Base-by-base conservation (phyloP, 2,888 invertebrate genomes). In the Ochlodes sylvanus region DNA sequence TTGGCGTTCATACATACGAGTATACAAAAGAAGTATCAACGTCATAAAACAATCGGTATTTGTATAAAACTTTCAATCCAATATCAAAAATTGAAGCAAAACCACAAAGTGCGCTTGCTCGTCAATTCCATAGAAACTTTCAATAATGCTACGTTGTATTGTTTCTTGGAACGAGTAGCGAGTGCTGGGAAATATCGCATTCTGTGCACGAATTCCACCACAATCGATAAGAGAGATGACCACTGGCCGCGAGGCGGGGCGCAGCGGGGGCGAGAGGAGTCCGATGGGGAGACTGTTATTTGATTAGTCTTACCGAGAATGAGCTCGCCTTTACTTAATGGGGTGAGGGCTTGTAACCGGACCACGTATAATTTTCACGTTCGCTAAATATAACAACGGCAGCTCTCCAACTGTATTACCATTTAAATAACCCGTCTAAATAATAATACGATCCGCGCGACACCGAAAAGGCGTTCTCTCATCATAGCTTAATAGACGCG, bases 251-350 rank as follows among this genome's bases (percentile, higher is more conserved):
- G 88, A 83, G 90, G 85, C 78, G 84, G 79, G 70, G 72, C 76
- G 76, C 77, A 73, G 77, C 69, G 77, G 79, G 81, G 81, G 77
- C 72, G 77, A 76, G 77, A 75, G 71, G 74, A 72, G 76, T 64
- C 71, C 75, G 80, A 78, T 84, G 85, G 92, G 92, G 91, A 87
- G 92, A 88, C 90, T 89, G 92, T 93, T 94, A 94, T 94, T 94
- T 93, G 93, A 94, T 94, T 93, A 93, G 93, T 93, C 93, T 92
- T 92, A 90, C 93, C 88, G 92, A 92, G 93, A 93, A 93, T 93
- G 93, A 93, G 90, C 89, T 89, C 91, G 90, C 88, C 88, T 90
- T 89, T 86, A 88, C 88, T 91, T 91, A 92, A 92, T 91, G 89
- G 92, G 92, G 92, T 89, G 92, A 92, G 89, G 87, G 89, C 89